A percentile compares a stretch with the other conserved stretches of the same genome.
phyloP scores from a whole-genome alignment of 1,140 invertebrate genomes.

The Neodiprion pinetum region DNA sequence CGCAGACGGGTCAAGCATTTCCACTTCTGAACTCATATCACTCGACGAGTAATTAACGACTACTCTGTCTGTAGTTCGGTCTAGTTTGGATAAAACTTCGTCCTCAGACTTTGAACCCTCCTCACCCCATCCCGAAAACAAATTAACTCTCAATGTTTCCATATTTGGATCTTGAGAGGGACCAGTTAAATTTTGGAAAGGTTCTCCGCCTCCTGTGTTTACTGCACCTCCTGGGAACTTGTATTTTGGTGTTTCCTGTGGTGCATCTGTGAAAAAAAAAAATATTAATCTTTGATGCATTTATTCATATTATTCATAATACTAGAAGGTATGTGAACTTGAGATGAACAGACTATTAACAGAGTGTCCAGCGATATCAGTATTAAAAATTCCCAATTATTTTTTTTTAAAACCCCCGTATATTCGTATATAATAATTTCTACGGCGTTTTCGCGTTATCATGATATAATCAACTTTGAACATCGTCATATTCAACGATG shows the following conservation, averaged over 20 bases:
- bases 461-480: too few species aligned
- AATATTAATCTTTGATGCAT: slow-evolving; percentile 17
- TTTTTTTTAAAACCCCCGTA: too few species aligned
- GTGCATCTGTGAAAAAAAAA: slow-evolving; percentile 52
- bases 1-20: slow-evolving; percentile 61
- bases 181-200: slow-evolving; percentile 34
- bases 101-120: slow-evolving; percentile 51
- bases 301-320: slow-evolving; percentile 14
- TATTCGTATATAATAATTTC: too few species aligned
- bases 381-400: neutral
- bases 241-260: slow-evolving; percentile 58
- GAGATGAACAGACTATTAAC: slow-evolving; percentile 11
- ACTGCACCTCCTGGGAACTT: slow-evolving; percentile 34
- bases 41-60: slow-evolving; percentile 54
- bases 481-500: too few species aligned
- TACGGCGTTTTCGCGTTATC: too few species aligned
- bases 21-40: slow-evolving; percentile 61
- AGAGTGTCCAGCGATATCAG: slow-evolving; percentile 19
- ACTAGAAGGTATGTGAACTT: neutral
- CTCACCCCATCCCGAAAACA: slow-evolving; percentile 57
- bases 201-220: slow-evolving; percentile 28
- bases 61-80: slow-evolving; percentile 38
- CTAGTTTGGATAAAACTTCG: slow-evolving; percentile 41
- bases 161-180: slow-evolving; percentile 42
- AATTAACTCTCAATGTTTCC: slow-evolving; percentile 55